Evolutionary conservation across 2,113 vertebrate species (phyloP).

Genomic region (Physeter macrocephalus): DNA sequence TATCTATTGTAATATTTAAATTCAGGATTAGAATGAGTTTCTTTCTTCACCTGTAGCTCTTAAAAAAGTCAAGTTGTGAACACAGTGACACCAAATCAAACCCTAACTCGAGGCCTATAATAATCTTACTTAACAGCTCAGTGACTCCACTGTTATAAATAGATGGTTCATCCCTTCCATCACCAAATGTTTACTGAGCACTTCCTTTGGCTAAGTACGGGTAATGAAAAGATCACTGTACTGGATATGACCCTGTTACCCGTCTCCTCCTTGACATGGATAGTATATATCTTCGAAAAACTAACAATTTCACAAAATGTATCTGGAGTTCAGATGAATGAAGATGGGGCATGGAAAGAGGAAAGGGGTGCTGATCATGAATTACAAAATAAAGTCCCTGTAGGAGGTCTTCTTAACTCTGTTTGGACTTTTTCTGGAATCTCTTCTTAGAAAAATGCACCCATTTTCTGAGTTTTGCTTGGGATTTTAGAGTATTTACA

Average conservation of each 20-base stretch:
- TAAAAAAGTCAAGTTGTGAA: conserved; percentile 57
- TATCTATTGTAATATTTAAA: conserved; percentile 66
- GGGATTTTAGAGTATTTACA: background rate
- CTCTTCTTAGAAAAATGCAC: background rate
- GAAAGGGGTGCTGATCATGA: background rate
- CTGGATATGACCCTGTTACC: background rate
- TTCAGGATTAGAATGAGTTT: conserved; percentile 42
- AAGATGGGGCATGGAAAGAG: background rate
- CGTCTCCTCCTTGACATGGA: background rate
- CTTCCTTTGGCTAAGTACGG: background rate
- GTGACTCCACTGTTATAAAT: conserved; percentile 3
- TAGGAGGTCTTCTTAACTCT: background rate
- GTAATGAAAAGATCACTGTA: background rate
- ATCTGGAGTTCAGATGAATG: background rate
- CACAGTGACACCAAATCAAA: conserved; percentile 51
- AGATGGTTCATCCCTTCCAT: background rate
- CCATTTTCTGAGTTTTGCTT: background rate
- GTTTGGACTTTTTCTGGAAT: background rate
- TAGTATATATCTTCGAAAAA: background rate
- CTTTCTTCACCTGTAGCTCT: conserved; percentile 43
- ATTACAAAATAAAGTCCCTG: background rate
- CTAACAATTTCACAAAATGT: background rate
- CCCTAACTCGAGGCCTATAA: background rate
- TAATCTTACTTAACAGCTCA: conserved; percentile 25
- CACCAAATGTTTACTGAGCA: conserved; percentile 11